phyloP scores from a whole-genome alignment of 2,797 vertebrate species.

The Phoebastria nigripes region DNA sequence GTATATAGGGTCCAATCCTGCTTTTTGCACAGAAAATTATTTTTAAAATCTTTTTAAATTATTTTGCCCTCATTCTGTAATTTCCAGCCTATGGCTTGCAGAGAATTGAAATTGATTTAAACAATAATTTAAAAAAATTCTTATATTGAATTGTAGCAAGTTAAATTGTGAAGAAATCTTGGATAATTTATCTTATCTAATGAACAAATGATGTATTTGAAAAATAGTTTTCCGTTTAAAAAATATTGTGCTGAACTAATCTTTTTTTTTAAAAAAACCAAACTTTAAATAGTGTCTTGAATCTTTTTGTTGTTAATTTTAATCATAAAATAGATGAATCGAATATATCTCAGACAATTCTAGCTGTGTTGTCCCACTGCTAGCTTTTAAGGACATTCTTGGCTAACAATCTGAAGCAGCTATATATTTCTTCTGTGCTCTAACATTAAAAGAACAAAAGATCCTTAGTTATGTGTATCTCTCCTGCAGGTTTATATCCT shows the following conservation, averaged over 20 bases:
- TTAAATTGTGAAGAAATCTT: neutral
- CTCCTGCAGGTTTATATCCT: neutral
- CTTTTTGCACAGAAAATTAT: neutral
- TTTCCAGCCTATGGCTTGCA: neutral
- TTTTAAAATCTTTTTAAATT: neutral
- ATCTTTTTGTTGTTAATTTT: neutral
- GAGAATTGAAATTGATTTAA: neutral
- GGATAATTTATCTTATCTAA: neutral
- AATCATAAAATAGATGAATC: neutral
- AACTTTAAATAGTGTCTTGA: neutral
- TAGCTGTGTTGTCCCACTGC: neutral
- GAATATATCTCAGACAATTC: neutral
- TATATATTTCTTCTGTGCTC: neutral
- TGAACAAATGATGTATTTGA: neutral
- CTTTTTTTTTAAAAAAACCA: accelerated
- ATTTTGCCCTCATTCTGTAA: neutral
- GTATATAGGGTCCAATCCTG: neutral
- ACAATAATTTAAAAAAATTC: neutral
- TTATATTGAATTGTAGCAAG: neutral
- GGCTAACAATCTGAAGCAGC: neutral
- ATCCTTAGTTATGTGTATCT: neutral
- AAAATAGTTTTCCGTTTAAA: neutral
- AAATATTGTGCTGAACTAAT: neutral
- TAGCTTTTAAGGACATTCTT: neutral
- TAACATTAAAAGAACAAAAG: neutral